A percentile compares a stretch with the other conserved stretches of the same genome.
Conservation (phyloP, 2,113 vertebrate genomes). For the Gasterosteus aculeatus region DNA sequence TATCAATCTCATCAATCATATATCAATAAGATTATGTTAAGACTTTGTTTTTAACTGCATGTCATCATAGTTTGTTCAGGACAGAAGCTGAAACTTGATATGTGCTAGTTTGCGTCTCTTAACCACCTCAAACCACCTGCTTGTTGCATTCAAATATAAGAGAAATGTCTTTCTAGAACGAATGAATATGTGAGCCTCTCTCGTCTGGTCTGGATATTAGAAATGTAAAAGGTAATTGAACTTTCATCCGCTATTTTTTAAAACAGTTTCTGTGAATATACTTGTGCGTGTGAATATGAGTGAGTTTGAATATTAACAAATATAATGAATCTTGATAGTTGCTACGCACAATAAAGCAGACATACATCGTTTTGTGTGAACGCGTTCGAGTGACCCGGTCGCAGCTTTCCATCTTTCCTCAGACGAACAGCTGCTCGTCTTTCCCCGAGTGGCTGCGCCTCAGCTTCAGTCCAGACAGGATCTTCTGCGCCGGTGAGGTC, state of each 20-base stretch:
- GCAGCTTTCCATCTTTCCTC: slow-evolving; percentile 4
- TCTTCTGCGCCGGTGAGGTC: slow-evolving; percentile 70
- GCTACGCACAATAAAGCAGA: slow-evolving; percentile 7
- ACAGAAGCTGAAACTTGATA: background rate
- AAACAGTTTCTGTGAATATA: background rate
- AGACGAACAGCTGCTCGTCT: slow-evolving; percentile 81
- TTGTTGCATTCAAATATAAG: slow-evolving; percentile 21
- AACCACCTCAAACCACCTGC: background rate
- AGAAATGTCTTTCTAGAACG: background rate
- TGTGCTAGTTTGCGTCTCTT: slow-evolving; percentile 1
- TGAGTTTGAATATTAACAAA: background rate
- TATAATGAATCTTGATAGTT: background rate
- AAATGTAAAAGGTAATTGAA: background rate
- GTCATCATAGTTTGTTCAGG: slow-evolving; percentile 4
- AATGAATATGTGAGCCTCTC: background rate
- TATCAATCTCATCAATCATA: background rate
- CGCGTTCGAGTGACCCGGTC: slow-evolving; percentile 4
- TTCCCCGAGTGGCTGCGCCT: slow-evolving; percentile 73
- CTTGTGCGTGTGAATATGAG: background rate
- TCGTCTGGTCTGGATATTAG: background rate
- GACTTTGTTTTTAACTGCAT: slow-evolving; percentile 13
- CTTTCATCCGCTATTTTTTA: background rate
- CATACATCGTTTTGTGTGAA: background rate
- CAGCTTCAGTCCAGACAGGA: slow-evolving; percentile 78
- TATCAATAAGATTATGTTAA: background rate